Conservation (phyloP, 1,140 invertebrate species). For the Linepithema humile region DNA sequence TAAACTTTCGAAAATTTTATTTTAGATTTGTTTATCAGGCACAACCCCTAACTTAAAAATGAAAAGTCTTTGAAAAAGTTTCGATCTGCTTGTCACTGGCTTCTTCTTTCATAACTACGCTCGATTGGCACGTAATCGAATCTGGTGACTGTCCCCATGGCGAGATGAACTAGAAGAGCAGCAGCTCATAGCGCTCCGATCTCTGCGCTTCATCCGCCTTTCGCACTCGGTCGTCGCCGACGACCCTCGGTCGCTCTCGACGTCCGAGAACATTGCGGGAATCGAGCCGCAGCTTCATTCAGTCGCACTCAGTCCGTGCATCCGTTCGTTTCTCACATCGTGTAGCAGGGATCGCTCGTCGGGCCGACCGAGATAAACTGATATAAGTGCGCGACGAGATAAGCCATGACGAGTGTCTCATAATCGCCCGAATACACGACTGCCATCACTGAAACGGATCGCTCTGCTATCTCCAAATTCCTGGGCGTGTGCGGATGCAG, state of each 20-base stretch:
- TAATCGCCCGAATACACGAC: slow-evolving; percentile 45
- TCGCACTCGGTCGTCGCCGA: slow-evolving; percentile 39
- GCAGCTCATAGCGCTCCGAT: not conserved
- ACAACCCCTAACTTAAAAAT: not conserved
- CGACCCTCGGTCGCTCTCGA: slow-evolving; percentile 53
- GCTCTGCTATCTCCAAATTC: slow-evolving; percentile 19
- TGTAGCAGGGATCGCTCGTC: slow-evolving; percentile 37
- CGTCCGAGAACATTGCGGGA: slow-evolving; percentile 33
- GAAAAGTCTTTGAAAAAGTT: not conserved
- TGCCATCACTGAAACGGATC: slow-evolving; percentile 14
- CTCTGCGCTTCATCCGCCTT: slow-evolving; percentile 7
- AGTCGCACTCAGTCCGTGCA: slow-evolving; percentile 65
- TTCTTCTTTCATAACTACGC: no score
- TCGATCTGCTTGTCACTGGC: not conserved
- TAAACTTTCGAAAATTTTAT: not conserved
- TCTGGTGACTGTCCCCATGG: not conserved
- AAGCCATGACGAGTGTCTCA: slow-evolving; percentile 37
- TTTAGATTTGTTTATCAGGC: not conserved
- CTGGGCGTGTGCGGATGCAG: slow-evolving; percentile 24
- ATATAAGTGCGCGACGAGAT: slow-evolving; percentile 66
- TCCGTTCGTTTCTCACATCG: slow-evolving; percentile 59
- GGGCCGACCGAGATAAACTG: slow-evolving; percentile 62
- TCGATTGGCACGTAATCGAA: not conserved
- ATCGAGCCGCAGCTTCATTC: slow-evolving; percentile 58
- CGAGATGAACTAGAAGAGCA: not conserved